These are phyloP conservation scores for Ctenopoma multispine DNA, from an alignment of 2,797 vertebrate genomes.

Conservation along the genomic window DNA sequence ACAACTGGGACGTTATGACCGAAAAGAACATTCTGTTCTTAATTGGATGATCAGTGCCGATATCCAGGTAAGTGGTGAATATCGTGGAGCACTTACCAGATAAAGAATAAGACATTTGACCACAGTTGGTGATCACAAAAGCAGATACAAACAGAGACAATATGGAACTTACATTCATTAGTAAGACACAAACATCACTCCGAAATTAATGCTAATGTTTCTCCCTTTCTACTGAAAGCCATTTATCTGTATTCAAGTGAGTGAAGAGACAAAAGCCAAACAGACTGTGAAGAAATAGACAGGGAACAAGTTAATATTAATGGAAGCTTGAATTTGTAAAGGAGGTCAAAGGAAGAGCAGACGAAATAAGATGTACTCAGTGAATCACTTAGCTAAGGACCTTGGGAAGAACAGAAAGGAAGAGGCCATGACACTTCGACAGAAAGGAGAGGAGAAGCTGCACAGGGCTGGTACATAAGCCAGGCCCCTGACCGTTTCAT, in stretches of 20 bases:
- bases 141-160: too few species aligned
- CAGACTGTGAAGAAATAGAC: neutral
- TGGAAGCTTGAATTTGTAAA: conserved; percentile 17
- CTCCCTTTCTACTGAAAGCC: neutral
- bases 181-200: too few species aligned
- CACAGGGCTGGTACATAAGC: neutral
- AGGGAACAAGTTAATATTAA: neutral
- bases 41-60: too few species aligned
- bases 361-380: conserved; percentile 7
- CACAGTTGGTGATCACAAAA: too few species aligned
- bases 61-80: too few species aligned
- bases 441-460: neutral
- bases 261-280: neutral
- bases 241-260: neutral
- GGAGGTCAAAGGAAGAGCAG: conserved; percentile 4
- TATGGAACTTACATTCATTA: too few species aligned
- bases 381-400: conserved; percentile 19
- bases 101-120: too few species aligned
- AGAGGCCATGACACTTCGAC: neutral
- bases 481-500: conserved; percentile 5
- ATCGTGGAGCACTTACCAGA: too few species aligned
- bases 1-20: conserved; percentile 58
- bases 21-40: conserved; percentile 49
- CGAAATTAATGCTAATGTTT: neutral
- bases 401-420: conserved; percentile 13